These are phyloP conservation scores for Pristis pectinata DNA, from an alignment of 2,797 vertebrate genomes.

Conservation along the genomic window DNA sequence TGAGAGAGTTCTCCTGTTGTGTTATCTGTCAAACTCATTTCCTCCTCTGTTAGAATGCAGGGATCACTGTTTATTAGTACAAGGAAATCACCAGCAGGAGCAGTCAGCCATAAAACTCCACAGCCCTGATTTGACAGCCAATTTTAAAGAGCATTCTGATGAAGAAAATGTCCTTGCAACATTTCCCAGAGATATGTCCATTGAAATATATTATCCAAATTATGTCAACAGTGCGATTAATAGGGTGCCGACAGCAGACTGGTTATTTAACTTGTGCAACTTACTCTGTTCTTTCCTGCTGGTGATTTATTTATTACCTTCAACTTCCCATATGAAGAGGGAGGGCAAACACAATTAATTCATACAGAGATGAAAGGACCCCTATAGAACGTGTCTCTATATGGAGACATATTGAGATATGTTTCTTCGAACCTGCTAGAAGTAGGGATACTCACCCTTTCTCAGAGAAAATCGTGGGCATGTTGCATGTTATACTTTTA, in stretches of 20 bases:
- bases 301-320: not conserved
- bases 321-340: not conserved
- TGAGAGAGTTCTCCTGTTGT: not conserved
- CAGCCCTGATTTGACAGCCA: not conserved
- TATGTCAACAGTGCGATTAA: not conserved
- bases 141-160: not conserved
- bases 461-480: not conserved
- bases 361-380: not conserved
- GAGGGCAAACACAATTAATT: not conserved
- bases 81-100: not conserved
- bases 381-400: not conserved
- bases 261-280: slow-evolving; percentile 24
- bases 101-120: not conserved
- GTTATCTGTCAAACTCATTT: not conserved
- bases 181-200: not conserved
- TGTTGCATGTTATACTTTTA: not conserved
- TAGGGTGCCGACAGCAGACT: not conserved
- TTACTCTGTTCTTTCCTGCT: not conserved
- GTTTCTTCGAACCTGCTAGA: not conserved
- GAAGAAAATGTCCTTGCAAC: not conserved
- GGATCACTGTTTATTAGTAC: not conserved
- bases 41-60: not conserved
- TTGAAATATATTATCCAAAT: slow-evolving; percentile 21
- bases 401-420: not conserved
- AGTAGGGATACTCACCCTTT: not conserved